Evolutionary conservation across 2,797 vertebrate genomes (phyloP).

Genomic region (Coregonus sp.): DNA sequence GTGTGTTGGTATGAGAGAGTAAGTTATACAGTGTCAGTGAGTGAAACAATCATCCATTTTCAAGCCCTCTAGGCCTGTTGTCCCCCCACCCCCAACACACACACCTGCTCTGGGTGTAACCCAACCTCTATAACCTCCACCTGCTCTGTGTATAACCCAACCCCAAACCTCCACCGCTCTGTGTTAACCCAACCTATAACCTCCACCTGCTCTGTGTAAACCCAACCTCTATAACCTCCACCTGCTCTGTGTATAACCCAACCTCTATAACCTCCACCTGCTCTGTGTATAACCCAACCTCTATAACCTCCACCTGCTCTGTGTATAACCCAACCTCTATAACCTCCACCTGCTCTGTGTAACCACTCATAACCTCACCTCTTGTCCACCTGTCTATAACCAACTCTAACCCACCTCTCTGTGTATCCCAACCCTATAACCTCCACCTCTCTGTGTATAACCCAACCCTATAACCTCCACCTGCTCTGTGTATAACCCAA

Average conservation of each 20-base stretch:
- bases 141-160: no score
- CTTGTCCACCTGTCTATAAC: no score
- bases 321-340: no score
- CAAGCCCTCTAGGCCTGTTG: not conserved
- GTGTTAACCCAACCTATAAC: slow-evolving; percentile 21
- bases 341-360: no score
- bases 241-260: slow-evolving; percentile 16
- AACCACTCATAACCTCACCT: no score
- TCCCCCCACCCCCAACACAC: not conserved
- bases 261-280: not conserved
- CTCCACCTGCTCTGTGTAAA: slow-evolving; percentile 13
- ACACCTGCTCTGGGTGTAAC: slow-evolving; percentile 20
- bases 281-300: slow-evolving; percentile 20
- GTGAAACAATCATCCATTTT: no score
- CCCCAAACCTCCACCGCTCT: slow-evolving; percentile 7
- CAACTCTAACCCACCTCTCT: no score
- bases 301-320: slow-evolving; percentile 27
- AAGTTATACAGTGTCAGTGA: not conserved
- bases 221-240: slow-evolving; percentile 10
- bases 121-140: not conserved
- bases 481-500: not conserved
- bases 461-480: not conserved
- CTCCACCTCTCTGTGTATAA: slow-evolving; percentile 1
- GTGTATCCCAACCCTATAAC: slow-evolving; percentile 1
- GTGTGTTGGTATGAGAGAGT: slow-evolving; percentile 20